phyloP scores from a whole-genome alignment of 2,113 vertebrate species.

The Pica pica region DNA sequence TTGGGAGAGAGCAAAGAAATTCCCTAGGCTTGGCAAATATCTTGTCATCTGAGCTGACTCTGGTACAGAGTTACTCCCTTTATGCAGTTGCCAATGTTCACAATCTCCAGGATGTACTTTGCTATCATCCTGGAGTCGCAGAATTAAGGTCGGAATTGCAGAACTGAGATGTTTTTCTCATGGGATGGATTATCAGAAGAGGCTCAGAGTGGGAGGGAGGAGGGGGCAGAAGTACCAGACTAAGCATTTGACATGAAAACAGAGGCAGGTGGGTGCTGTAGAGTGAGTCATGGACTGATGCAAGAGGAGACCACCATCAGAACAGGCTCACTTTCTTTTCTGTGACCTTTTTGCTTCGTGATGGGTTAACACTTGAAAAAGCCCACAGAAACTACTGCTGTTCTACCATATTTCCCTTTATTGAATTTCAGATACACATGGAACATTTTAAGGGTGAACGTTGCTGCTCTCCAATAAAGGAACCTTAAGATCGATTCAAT shows the following conservation, averaged over 20 bases:
- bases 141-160: not conserved
- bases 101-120: not conserved
- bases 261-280: not conserved
- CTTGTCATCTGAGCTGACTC: not conserved
- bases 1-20: not conserved
- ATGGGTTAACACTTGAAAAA: not conserved
- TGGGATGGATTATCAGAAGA: not conserved
- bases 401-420: not conserved
- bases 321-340: not conserved
- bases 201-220: not conserved
- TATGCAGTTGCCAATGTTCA: not conserved
- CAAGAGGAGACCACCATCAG: not conserved
- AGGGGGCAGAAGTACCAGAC: not conserved
- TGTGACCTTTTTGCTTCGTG: not conserved
- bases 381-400: not conserved
- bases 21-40: not conserved
- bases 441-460: not conserved
- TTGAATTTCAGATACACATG: not conserved
- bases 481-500: fast-evolving
- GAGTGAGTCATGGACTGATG: not conserved
- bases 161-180: not conserved
- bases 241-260: not conserved
- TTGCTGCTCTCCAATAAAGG: not conserved
- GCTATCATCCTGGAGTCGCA: fast-evolving
- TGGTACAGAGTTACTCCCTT: not conserved